Base-by-base conservation (phyloP, 2,113 vertebrate species). In the Sisor rabdophorus region DNA sequence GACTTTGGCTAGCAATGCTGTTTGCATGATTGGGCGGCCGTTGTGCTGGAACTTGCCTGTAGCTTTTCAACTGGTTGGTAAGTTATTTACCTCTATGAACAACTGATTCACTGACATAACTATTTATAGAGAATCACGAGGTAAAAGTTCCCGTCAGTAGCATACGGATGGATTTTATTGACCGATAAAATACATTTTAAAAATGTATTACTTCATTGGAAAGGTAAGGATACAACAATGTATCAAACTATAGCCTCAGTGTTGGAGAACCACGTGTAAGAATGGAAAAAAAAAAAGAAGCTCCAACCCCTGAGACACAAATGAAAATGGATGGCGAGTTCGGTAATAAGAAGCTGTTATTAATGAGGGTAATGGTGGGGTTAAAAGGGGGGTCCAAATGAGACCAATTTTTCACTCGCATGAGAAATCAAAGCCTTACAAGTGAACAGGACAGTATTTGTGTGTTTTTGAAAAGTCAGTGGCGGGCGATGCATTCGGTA, bases 271-370 rank as follows among this genome's bases (percentile, higher is more conserved):
- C 68, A 30, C 30, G 55, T 73, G 71, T 71, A n/a, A 61, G 64
- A 63, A 53, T n/a, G 40, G 84, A 80, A 85, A 79, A 36, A 83
- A 80, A 81, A 50, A 15, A 36, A 28, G 8, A 55, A 22, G 9
- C 0, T 26, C 13, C 12, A 13, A 13, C 12, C 7, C 22, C 22
- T 84, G 88, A 90, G 90, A 81, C 76, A 65, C 80, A 77, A 90
- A n/a, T n/a, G n/a, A n/a, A n/a, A n/a, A n/a, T 86, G 79, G 73
- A 54, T 47, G 48, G 77, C 85, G 85, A 84, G 84, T 83, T 83
- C 84, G 88, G 85, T 85, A 91, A 85, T 78, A 82, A 87, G 79
- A 83, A 85, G 87, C 84, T 86, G 80, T 86, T 82, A 84, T 32
- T 79, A 83, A 84, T 84, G 83, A 88, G 60, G 75, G 69, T 81